Evolutionary conservation across 2,888 invertebrate species (phyloP).

Genomic region (Drosophila cognata): DNA sequence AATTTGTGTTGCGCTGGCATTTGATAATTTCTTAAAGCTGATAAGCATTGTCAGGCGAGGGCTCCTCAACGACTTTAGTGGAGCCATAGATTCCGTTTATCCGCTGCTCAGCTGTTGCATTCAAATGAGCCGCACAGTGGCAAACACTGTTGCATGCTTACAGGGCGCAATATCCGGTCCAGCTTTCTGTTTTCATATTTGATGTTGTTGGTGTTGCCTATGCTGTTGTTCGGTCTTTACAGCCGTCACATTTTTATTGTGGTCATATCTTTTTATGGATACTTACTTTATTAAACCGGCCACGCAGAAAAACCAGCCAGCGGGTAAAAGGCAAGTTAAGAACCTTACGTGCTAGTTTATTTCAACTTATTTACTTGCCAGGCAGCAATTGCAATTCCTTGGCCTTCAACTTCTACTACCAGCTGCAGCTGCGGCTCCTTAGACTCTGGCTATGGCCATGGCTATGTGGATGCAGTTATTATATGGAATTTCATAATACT

Average conservation of each 20-base stretch:
- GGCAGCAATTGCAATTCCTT: slow-evolving; percentile 23
- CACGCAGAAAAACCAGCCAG: slow-evolving; percentile 28
- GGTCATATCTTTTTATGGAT: slow-evolving; percentile 70
- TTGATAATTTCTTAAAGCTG: slow-evolving; percentile 49
- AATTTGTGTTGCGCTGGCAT: slow-evolving; percentile 37
- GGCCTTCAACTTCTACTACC: slow-evolving; percentile 22
- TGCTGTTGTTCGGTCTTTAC: slow-evolving; percentile 41
- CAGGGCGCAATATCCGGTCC: slow-evolving; percentile 31
- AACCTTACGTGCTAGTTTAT: slow-evolving; percentile 63
- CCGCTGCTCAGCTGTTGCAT: slow-evolving; percentile 54
- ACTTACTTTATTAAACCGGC: slow-evolving; percentile 67
- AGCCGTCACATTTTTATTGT: slow-evolving; percentile 66
- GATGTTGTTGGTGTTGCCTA: background rate
- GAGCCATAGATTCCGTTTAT: slow-evolving; percentile 29
- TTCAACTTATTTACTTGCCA: slow-evolving; percentile 64
- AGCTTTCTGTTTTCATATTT: slow-evolving; percentile 1
- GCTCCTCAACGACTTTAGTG: slow-evolving; percentile 7
- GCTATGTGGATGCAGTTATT: slow-evolving; percentile 73
- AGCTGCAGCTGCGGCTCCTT: slow-evolving; percentile 37
- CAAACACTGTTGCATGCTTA: slow-evolving; percentile 58
- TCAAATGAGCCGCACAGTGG: slow-evolving; percentile 37
- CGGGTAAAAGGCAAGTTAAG: slow-evolving; percentile 30
- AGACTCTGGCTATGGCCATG: slow-evolving; percentile 8
- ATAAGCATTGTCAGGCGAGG: slow-evolving; percentile 4
- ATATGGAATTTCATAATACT: slow-evolving; percentile 79